phyloP scores from a whole-genome alignment of 1,140 invertebrate species.

The Saxidomus purpurata region DNA sequence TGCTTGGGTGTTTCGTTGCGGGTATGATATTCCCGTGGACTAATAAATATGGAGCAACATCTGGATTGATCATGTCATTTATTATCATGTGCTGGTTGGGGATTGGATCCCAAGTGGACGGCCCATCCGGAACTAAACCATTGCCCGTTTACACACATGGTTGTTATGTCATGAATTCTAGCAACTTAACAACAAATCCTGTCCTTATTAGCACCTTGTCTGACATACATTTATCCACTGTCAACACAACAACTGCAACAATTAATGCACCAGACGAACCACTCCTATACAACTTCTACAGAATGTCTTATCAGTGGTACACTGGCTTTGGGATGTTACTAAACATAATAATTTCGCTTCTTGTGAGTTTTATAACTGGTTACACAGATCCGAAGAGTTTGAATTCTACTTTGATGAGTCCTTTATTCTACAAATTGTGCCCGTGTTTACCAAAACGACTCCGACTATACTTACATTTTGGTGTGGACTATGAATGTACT shows the following conservation, averaged over 20 bases:
- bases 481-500: slow-evolving; percentile 58
- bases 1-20: slow-evolving; percentile 29
- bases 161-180: slow-evolving; percentile 75
- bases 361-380: slow-evolving; percentile 88
- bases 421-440: slow-evolving; percentile 70
- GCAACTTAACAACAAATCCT: not conserved
- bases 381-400: slow-evolving; percentile 56
- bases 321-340: slow-evolving; percentile 91
- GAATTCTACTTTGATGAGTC: slow-evolving; percentile 68
- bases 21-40: slow-evolving; percentile 49
- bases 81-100: slow-evolving; percentile 93
- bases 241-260: not conserved
- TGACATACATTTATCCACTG: not conserved
- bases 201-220: not conserved
- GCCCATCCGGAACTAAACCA: slow-evolving; percentile 88
- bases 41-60: slow-evolving; percentile 90
- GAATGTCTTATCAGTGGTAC: slow-evolving; percentile 94
- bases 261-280: not conserved
- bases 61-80: slow-evolving; percentile 90
- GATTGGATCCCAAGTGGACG: slow-evolving; percentile 90
- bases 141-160: slow-evolving; percentile 87
- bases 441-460: slow-evolving; percentile 72
- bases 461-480: slow-evolving; percentile 69
- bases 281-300: slow-evolving; percentile 87
- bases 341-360: slow-evolving; percentile 88